Base-by-base conservation (phyloP, 2,113 vertebrate genomes). In the Crocuta crocuta region DNA sequence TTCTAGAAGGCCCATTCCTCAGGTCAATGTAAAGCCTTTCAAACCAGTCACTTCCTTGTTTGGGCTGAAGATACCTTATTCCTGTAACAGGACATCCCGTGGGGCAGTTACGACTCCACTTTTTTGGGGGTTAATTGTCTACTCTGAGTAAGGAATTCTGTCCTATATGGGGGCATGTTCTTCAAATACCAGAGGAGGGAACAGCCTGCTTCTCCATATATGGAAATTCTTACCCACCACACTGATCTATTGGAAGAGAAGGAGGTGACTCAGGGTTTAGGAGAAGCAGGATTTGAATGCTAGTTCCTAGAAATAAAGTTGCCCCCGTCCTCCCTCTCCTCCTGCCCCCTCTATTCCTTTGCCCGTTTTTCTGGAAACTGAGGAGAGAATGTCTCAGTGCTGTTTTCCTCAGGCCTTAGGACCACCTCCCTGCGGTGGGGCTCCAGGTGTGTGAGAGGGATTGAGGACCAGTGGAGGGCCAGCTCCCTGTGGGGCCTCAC, bases 191-290 rank as follows among this genome's bases (percentile, higher is more conserved):
- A 99, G 99, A 99, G 99, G 92, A 98, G 97, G 98, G 98, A 98
- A 98, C 98, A 99, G 98, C 98, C 99, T 99, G 99, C 99, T 99
- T 99, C 99, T 99, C 99, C 99, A 99, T 99, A 99, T 99, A 99
- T 99, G 99, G 99, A 99, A 99, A 99, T 99, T 99, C 99, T 99
- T 99, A 99, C 99, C 99, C 99, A 99, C 99, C 98, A 98, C 99
- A 98, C 99, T 99, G 99, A 99, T 99, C 99, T 99, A 99, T 99
- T 98, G 99, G 99, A 98, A 99, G 98, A 93, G 99, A 98, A 99
- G 98, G 99, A 98, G 99, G 99, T 99, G 99, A 99, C 99, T 99
- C 99, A 99, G 99, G 99, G 98, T 98, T 98, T 98, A 98, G 98
- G 97, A 98, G 98, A 99, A 99, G 99, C 98, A 99, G 98, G 98